These are phyloP conservation scores for Tenualosa ilisha DNA, from an alignment of 2,797 vertebrate species.

Conservation along the genomic window DNA sequence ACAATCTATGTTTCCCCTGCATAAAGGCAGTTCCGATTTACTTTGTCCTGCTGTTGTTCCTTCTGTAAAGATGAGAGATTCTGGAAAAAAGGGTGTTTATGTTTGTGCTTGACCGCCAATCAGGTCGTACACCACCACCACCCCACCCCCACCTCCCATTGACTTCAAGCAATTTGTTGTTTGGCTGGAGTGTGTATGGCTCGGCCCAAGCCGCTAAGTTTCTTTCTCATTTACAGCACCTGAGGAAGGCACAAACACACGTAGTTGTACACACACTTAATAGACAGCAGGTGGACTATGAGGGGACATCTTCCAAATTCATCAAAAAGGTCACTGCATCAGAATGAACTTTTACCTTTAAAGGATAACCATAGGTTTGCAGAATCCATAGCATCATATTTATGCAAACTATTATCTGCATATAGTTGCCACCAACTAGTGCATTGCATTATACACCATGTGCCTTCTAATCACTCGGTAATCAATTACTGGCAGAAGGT, in stretches of 20 bases:
- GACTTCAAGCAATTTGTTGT: not conserved
- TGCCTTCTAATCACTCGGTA: conserved; percentile 12
- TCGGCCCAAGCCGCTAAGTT: not conserved
- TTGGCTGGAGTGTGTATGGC: not conserved
- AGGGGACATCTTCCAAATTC: no score
- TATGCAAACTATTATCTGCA: not conserved
- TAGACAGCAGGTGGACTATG: not conserved
- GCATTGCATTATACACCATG: not conserved
- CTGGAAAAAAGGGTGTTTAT: not conserved
- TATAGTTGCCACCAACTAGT: not conserved
- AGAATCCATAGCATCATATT: not conserved
- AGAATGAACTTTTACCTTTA: not conserved
- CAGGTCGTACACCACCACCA: no score
- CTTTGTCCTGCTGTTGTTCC: not conserved
- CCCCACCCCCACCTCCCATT: no score
- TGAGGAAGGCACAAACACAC: no score
- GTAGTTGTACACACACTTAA: not conserved
- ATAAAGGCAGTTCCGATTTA: not conserved
- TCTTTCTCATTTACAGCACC: not conserved
- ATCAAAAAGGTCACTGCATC: no score
- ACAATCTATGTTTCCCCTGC: not conserved
- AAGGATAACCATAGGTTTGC: not conserved
- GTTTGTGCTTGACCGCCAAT: not conserved
- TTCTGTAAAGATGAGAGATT: not conserved
- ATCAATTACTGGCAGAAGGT: conserved; percentile 24